Evolutionary conservation across 2,888 invertebrate genomes (phyloP).

Genomic region (Itoplectis maculator): DNA sequence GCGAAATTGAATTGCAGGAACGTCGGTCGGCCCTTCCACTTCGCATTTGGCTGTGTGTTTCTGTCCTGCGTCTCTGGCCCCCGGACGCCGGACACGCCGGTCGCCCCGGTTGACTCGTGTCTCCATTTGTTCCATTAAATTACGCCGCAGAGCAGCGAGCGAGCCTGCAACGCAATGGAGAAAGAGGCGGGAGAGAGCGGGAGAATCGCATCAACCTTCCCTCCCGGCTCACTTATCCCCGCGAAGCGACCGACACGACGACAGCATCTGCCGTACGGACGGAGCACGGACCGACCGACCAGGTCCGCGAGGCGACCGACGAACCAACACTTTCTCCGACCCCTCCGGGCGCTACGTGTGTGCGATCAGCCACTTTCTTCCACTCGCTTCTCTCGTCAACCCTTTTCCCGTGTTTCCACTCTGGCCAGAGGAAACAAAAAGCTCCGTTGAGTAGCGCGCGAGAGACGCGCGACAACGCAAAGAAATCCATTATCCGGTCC

Average conservation of each 20-base stretch:
- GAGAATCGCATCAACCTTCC: neutral
- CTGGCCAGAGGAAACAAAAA: neutral
- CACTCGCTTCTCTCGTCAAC: slow-evolving; percentile 6
- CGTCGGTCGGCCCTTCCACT: slow-evolving; percentile 47
- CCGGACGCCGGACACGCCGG: slow-evolving; percentile 54
- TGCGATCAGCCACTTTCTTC: slow-evolving; percentile 24
- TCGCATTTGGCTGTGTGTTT: slow-evolving; percentile 31
- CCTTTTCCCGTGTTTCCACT: neutral
- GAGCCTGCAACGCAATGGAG: too few relatives aligned
- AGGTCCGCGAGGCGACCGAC: slow-evolving; percentile 19
- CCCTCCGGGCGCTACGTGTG: neutral
- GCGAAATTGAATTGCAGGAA: slow-evolving; percentile 78
- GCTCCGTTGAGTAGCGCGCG: neutral
- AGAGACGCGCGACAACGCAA: slow-evolving; percentile 14
- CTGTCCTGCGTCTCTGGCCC: slow-evolving; percentile 25
- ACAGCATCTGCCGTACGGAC: neutral
- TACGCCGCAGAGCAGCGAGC: slow-evolving; percentile 63
- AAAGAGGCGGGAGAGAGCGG: neutral
- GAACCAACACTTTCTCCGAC: slow-evolving; percentile 14
- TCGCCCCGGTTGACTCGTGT: slow-evolving; percentile 77
- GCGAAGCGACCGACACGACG: neutral
- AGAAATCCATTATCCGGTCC: slow-evolving; percentile 43
- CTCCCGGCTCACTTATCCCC: slow-evolving; percentile 13
- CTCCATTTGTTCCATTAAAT: slow-evolving; percentile 80
- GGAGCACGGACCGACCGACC: slow-evolving; percentile 10